A percentile compares a stretch with the other conserved stretches of the same genome.
Evolutionary conservation across 2,797 vertebrate genomes (phyloP).

Genomic region (Alca torda): DNA sequence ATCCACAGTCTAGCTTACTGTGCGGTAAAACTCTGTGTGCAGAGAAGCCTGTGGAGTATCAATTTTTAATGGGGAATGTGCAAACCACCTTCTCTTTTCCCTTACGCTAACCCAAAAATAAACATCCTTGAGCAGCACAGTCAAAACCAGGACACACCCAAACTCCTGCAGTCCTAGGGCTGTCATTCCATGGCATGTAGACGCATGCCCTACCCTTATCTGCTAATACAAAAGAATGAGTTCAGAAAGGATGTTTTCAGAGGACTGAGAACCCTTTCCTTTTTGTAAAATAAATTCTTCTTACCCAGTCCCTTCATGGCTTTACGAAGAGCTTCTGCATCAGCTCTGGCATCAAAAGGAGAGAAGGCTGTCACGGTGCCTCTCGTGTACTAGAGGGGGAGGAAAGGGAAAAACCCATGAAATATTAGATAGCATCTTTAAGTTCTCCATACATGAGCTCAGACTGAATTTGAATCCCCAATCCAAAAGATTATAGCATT

Average conservation of each 20-base stretch:
- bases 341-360: conserved; percentile 88
- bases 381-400: neutral
- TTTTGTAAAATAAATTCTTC: neutral
- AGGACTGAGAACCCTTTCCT: neutral
- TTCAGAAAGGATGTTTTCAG: neutral
- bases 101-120: neutral
- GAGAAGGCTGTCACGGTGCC: conserved; percentile 83
- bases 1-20: neutral
- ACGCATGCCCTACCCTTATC: rapidly evolving
- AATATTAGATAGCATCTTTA: neutral
- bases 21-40: neutral
- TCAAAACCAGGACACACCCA: neutral
- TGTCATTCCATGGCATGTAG: neutral
- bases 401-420: neutral
- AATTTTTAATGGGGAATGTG: neutral
- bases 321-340: conserved; percentile 89
- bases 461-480: neutral
- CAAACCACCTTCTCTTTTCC: neutral
- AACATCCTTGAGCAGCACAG: neutral
- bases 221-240: neutral
- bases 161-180: neutral
- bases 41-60: neutral
- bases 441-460: neutral
- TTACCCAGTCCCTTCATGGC: conserved; percentile 98
- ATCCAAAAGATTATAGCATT: neutral